Conservation (phyloP, 2,888 invertebrate species). For the Chironomus tentans region DNA sequence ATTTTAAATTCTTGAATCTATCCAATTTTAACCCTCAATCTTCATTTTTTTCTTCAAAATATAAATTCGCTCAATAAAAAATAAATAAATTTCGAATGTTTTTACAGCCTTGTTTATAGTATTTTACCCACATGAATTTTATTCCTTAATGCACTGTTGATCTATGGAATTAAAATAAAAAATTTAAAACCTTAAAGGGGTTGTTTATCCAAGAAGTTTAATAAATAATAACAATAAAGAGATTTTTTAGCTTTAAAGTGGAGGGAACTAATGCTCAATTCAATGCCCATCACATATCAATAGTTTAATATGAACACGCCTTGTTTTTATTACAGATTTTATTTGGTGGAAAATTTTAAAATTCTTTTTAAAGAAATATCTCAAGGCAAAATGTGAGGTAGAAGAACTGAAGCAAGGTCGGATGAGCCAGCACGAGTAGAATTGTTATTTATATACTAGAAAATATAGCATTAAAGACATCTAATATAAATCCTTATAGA, state of each 20-base stretch:
- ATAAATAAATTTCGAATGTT: conserved; percentile 20
- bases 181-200: neutral
- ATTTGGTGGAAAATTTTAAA: conserved; percentile 23
- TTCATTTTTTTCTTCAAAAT: too few relatives aligned
- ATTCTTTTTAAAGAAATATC: neutral
- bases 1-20: too few relatives aligned
- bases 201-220: conserved; percentile 21
- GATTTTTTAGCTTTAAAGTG: neutral
- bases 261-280: conserved; percentile 6
- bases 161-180: neutral
- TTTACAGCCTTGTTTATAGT: conserved; percentile 26
- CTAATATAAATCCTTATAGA: neutral
- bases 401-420: neutral
- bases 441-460: conserved; percentile 3
- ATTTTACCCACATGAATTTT: neutral
- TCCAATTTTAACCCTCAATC: too few relatives aligned
- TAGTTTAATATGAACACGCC: conserved; percentile 12
- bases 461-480: neutral
- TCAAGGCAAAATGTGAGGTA: neutral
- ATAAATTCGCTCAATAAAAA: neutral
- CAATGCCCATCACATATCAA: conserved; percentile 1
- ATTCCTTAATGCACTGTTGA: neutral
- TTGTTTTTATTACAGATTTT: conserved; percentile 27
- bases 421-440: neutral
- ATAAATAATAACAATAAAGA: neutral